A percentile compares a stretch with the other conserved stretches of the same genome.
phyloP scores from a whole-genome alignment of 2,113 vertebrate species.

The Paradoxurus hermaphroditus region DNA sequence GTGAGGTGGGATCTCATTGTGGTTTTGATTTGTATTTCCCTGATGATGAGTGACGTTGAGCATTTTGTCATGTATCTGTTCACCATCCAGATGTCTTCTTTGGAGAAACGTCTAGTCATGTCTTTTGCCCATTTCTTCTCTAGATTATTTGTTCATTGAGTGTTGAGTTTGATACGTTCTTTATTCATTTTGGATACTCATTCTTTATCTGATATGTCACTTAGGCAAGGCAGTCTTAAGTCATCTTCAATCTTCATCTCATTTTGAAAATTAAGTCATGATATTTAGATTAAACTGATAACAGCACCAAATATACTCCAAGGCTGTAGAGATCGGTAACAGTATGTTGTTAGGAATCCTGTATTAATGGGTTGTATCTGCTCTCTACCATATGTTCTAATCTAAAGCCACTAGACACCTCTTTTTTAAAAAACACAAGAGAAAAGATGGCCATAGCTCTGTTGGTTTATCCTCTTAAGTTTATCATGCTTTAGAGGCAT shows the following conservation, averaged over 20 bases:
- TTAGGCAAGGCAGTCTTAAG: not conserved
- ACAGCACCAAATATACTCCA: not conserved
- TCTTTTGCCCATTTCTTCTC: too few species aligned
- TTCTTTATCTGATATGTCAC: too few species aligned
- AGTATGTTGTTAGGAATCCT: not conserved
- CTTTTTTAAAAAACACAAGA: not conserved
- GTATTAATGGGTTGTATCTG: not conserved
- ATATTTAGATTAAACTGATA: conserved; percentile 50
- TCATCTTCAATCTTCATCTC: not conserved
- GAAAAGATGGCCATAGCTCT: not conserved
- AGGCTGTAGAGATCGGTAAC: not conserved
- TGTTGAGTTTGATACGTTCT: too few species aligned
- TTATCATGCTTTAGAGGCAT: not conserved
- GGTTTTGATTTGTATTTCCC: too few species aligned
- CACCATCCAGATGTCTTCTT: too few species aligned
- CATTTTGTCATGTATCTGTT: too few species aligned
- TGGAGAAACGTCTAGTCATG: too few species aligned
- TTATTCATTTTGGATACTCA: too few species aligned
- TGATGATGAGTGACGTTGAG: too few species aligned
- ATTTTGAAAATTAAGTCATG: conserved; percentile 17
- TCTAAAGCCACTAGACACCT: not conserved
- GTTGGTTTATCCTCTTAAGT: not conserved
- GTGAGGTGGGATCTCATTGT: too few species aligned
- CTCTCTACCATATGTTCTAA: not conserved
- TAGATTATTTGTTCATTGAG: too few species aligned